Evolutionary conservation across 2,113 vertebrate species (phyloP).

Genomic region (Malurus cyaneus): DNA sequence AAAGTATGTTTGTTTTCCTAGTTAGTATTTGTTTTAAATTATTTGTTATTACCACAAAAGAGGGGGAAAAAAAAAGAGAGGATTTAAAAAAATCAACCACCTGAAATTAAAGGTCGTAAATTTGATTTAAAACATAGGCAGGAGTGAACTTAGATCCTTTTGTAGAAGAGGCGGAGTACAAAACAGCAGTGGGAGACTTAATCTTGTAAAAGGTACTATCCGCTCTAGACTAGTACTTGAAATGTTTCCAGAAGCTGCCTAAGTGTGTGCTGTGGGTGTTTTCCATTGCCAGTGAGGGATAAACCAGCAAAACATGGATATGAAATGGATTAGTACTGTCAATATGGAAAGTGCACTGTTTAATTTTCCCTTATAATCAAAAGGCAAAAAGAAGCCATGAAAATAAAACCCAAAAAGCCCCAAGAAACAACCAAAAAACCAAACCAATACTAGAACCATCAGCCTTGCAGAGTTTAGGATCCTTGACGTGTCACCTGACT

Average conservation of each 20-base stretch:
- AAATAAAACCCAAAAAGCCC: background rate
- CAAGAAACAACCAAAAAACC: background rate
- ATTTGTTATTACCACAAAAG: background rate
- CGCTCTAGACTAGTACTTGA: background rate
- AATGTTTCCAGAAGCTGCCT: background rate
- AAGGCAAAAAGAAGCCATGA: background rate
- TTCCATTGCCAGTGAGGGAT: background rate
- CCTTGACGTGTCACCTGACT: background rate
- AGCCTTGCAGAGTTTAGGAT: background rate
- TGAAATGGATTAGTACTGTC: background rate
- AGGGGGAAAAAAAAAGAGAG: background rate
- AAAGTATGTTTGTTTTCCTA: background rate
- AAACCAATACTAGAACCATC: background rate
- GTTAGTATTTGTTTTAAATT: background rate
- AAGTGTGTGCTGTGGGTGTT: background rate
- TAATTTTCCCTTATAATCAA: background rate
- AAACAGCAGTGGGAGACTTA: background rate
- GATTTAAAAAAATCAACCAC: background rate
- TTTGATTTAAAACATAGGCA: background rate
- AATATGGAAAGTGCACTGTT: background rate
- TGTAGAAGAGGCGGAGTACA: background rate
- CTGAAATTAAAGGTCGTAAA: background rate
- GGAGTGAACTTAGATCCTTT: background rate
- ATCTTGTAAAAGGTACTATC: background rate
- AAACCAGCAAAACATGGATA: constrained; percentile 1